phyloP scores from a whole-genome alignment of 1,140 invertebrate genomes.

The Acyrthosiphon pisum region DNA sequence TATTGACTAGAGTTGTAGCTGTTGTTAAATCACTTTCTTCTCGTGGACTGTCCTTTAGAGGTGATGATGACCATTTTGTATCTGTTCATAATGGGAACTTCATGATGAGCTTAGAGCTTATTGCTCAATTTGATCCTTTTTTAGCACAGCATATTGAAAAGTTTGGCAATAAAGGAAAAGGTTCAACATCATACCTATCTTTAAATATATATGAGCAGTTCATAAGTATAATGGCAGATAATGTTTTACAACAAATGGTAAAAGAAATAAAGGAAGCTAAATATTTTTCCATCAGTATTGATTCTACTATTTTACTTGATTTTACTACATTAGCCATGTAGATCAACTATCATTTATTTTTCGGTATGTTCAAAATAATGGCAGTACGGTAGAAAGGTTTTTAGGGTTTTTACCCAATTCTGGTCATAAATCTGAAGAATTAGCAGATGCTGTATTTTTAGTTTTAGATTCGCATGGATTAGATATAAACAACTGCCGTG shows the following conservation, averaged over 20 bases:
- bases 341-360: constrained; percentile 57
- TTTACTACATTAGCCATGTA: constrained; percentile 16
- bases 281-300: constrained; percentile 62
- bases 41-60: constrained; percentile 60
- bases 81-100: constrained; percentile 60
- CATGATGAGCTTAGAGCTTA: constrained; percentile 58
- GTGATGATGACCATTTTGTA: constrained; percentile 58
- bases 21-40: constrained; percentile 60
- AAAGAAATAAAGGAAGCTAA: constrained; percentile 62
- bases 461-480: constrained; percentile 45
- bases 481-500: constrained; percentile 58
- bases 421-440: constrained; percentile 52
- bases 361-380: constrained; percentile 56
- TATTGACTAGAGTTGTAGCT: constrained; percentile 59
- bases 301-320: constrained; percentile 57
- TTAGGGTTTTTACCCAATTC: constrained; percentile 24
- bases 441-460: constrained; percentile 43
- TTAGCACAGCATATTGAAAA: constrained; percentile 58
- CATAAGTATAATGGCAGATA: constrained; percentile 59
- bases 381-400: constrained; percentile 40
- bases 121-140: constrained; percentile 60
- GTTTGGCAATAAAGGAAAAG: constrained; percentile 58
- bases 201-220: constrained; percentile 59
- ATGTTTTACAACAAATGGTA: constrained; percentile 59
- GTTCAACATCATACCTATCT: constrained; percentile 58